These are phyloP conservation scores for Ephydatia muelleri DNA, from an alignment of 37 sponge, comb jelly and placozoan species.

Conservation along the genomic window DNA sequence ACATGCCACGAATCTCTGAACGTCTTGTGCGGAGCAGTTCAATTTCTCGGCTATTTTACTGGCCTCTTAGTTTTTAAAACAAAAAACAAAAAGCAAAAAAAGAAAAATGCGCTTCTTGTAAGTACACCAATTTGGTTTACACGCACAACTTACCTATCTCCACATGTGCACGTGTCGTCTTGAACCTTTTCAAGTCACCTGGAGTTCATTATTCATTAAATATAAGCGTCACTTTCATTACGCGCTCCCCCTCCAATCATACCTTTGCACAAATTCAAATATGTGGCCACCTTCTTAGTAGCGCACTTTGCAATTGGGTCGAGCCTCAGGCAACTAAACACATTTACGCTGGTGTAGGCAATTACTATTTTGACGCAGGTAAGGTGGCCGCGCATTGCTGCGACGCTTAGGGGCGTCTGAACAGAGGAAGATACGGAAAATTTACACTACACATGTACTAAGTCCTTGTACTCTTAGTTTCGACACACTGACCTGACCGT, in stretches of 20 bases:
- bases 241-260: not conserved
- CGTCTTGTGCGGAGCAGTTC: not conserved
- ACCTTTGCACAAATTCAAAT: not conserved
- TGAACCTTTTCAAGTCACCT: conserved; percentile 27
- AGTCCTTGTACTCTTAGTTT: no score
- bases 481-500: no score
- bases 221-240: not conserved
- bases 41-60: conserved; percentile 4
- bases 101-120: not conserved
- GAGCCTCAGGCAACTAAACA: no score
- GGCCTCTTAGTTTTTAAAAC: conserved; percentile 2
- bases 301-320: no score
- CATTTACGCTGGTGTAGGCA: no score
- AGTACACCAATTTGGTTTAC: no score
- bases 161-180: conserved; percentile 41
- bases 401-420: conserved; percentile 66
- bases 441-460: no score
- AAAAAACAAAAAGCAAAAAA: not conserved
- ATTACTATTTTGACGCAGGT: conserved; percentile 50
- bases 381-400: conserved; percentile 39
- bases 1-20: conserved; percentile 6
- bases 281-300: no score
- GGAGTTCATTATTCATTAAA: not conserved
- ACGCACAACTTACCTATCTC: conserved; percentile 49
- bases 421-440: not conserved